phyloP scores from a whole-genome alignment of 2,113 vertebrate genomes.

The Proterorhinus semilunaris region DNA sequence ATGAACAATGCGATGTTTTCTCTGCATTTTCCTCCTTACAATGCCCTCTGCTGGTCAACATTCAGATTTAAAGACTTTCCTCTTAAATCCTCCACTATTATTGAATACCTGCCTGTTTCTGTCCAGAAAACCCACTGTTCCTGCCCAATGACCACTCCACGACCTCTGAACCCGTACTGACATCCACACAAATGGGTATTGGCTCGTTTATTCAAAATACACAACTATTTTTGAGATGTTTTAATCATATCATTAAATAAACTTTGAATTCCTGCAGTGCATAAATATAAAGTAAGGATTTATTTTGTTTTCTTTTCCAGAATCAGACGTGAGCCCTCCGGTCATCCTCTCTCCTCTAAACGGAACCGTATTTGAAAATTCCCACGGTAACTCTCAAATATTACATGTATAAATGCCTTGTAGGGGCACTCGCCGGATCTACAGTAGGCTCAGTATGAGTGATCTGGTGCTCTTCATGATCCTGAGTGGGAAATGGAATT shows the following conservation, averaged over 20 bases:
- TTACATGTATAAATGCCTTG: no score
- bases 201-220: background rate
- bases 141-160: background rate
- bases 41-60: no score
- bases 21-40: no score
- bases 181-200: slow-evolving; percentile 23
- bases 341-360: slow-evolving; percentile 65
- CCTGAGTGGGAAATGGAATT: no score
- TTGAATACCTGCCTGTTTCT: background rate
- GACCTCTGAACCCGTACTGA: slow-evolving; percentile 9
- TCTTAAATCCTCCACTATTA: background rate
- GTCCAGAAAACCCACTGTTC: background rate
- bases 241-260: no score
- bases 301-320: slow-evolving; percentile 14
- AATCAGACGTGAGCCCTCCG: slow-evolving; percentile 31
- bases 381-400: slow-evolving; percentile 51
- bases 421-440: no score
- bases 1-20: no score
- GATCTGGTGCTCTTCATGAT: no score
- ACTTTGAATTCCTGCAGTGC: no score
- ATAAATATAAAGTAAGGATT: background rate
- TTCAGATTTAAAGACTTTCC: no score
- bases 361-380: slow-evolving; percentile 53
- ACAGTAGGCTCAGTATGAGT: no score
- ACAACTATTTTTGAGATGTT: no score